phyloP scores from a whole-genome alignment of 2,888 invertebrate genomes.

The Clistopyga incitator region DNA sequence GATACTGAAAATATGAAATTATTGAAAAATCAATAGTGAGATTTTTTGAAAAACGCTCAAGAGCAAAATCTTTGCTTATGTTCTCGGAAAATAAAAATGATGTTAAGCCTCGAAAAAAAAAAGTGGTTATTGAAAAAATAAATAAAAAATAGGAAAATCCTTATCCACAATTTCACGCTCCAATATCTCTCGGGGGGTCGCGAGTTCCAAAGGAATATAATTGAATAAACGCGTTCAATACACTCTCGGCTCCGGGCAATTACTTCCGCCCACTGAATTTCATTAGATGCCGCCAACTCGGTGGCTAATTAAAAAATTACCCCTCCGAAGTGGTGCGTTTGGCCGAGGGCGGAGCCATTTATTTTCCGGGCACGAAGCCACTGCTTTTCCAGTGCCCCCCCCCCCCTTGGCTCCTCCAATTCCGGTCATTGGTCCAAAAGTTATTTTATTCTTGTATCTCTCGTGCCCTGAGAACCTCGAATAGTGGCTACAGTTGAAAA shows the following conservation, averaged over 20 bases:
- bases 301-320: constrained; percentile 37
- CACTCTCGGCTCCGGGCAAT: neutral
- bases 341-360: constrained; percentile 21
- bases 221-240: constrained; percentile 21
- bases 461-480: neutral
- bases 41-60: too few relatives aligned
- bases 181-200: neutral
- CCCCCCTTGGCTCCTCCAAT: neutral
- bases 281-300: constrained; percentile 1
- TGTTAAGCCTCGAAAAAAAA: neutral
- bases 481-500: constrained; percentile 26
- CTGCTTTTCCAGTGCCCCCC: constrained; percentile 24
- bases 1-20: too few relatives aligned
- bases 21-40: too few relatives aligned
- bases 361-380: constrained; percentile 59
- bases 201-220: neutral
- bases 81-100: neutral
- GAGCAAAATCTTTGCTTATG: too few relatives aligned
- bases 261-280: constrained; percentile 14
- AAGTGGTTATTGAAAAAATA: neutral
- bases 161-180: constrained; percentile 8
- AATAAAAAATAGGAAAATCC: neutral
- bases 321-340: constrained; percentile 4
- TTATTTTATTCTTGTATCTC: constrained; percentile 49
- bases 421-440: constrained; percentile 25